These are phyloP conservation scores for Melinaea marsaeus DNA, from an alignment of 2,888 invertebrate genomes.

Conservation along the genomic window DNA sequence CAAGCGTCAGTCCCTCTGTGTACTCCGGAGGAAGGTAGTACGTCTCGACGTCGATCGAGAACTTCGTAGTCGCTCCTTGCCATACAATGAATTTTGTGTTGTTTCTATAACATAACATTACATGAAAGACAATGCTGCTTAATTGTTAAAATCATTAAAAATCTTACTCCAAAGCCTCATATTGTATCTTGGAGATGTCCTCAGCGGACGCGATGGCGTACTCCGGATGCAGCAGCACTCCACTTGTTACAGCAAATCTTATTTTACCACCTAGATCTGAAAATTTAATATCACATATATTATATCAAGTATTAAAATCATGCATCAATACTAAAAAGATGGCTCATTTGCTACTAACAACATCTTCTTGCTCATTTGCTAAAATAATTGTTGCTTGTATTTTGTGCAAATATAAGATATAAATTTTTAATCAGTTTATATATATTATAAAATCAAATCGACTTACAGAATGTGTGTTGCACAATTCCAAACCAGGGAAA, in stretches of 20 bases:
- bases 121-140: neutral
- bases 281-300: slow-evolving; percentile 8
- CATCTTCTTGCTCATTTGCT: no score
- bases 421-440: no score
- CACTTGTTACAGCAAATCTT: slow-evolving; percentile 48
- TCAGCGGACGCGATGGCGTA: slow-evolving; percentile 53
- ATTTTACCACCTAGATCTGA: slow-evolving; percentile 42
- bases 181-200: slow-evolving; percentile 49
- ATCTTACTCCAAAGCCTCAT: slow-evolving; percentile 36
- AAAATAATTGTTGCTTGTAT: no score
- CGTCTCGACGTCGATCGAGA: slow-evolving; percentile 43
- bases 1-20: slow-evolving; percentile 39
- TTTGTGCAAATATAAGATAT: no score
- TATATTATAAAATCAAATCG: neutral
- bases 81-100: slow-evolving; percentile 56
- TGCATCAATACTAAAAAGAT: no score
- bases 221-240: slow-evolving; percentile 48
- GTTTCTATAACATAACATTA: slow-evolving; percentile 39
- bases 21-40: slow-evolving; percentile 55
- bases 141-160: neutral
- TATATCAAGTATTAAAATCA: no score
- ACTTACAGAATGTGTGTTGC: slow-evolving; percentile 55
- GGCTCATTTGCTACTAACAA: no score
- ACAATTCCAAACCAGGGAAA: slow-evolving; percentile 61
- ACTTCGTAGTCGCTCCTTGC: slow-evolving; percentile 38